phyloP scores from a whole-genome alignment of 2,113 vertebrate genomes.

The Acrocephalus kingi region DNA sequence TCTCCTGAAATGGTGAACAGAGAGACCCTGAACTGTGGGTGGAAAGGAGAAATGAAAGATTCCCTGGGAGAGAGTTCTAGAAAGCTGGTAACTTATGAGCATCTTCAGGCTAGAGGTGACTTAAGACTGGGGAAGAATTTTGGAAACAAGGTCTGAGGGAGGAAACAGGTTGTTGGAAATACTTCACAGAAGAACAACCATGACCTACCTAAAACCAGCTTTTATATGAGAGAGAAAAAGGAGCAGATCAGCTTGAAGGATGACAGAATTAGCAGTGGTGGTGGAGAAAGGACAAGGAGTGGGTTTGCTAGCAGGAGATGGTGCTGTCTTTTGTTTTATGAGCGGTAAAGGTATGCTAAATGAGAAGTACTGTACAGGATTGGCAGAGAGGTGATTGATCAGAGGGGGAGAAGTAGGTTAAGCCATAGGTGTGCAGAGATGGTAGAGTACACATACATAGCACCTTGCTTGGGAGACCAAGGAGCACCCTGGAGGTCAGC shows the following conservation, averaged over 20 bases:
- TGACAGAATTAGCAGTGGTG: background rate
- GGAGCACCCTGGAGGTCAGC: background rate
- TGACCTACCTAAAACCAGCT: background rate
- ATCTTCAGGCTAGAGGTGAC: background rate
- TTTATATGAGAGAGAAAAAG: background rate
- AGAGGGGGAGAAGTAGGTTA: background rate
- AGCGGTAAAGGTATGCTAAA: background rate
- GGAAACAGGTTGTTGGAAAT: background rate
- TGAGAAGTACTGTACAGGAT: background rate
- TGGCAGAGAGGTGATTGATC: background rate
- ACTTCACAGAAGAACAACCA: background rate
- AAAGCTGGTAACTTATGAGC: background rate
- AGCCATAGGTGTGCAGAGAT: background rate
- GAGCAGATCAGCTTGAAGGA: background rate
- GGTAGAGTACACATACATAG: background rate
- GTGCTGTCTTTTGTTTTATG: background rate
- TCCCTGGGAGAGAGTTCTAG: background rate
- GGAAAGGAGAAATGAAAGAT: background rate
- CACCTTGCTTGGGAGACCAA: background rate
- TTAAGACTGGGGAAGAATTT: background rate
- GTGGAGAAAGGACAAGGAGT: background rate
- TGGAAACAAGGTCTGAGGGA: background rate
- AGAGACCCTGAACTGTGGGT: background rate
- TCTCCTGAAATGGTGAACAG: background rate
- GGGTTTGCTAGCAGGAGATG: background rate